A percentile compares a stretch with the other conserved stretches of the same genome.
These are phyloP conservation scores for Hestina assimilis DNA, from an alignment of 1,140 invertebrate species.

Conservation along the genomic window DNA sequence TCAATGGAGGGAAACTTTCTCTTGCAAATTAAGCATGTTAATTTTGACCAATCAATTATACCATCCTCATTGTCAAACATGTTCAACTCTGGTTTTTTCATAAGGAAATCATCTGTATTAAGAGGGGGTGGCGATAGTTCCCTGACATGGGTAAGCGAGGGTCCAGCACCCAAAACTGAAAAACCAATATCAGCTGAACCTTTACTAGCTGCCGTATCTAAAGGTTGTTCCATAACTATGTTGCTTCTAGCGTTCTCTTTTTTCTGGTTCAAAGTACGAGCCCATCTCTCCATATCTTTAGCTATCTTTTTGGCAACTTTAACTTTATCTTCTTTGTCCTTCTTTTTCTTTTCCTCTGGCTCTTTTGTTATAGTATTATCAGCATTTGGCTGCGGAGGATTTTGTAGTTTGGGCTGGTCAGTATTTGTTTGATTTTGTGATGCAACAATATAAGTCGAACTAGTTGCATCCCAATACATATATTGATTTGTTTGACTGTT, in stretches of 20 bases:
- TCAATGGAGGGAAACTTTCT: constrained; percentile 95
- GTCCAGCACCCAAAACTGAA: constrained; percentile 85
- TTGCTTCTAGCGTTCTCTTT: constrained; percentile 90
- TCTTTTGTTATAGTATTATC: constrained; percentile 53
- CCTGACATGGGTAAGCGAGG: constrained; percentile 77
- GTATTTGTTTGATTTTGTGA: constrained; percentile 77
- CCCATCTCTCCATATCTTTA: constrained; percentile 98
- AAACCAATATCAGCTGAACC: constrained; percentile 94
- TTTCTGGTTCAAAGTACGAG: constrained; percentile 97
- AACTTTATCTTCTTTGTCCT: constrained; percentile 91
- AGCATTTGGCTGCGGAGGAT: constrained; percentile 43
- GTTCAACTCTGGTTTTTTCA: constrained; percentile 77
- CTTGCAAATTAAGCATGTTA: constrained; percentile 97
- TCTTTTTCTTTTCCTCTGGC: constrained; percentile 78
- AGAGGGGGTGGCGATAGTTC: constrained; percentile 58
- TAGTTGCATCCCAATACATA: constrained; percentile 95
- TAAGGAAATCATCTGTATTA: constrained; percentile 78
- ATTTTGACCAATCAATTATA: constrained; percentile 90
- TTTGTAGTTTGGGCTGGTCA: constrained; percentile 52
- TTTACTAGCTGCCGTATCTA: constrained; percentile 70
- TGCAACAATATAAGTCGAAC: constrained; percentile 89
- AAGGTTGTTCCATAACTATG: constrained; percentile 79
- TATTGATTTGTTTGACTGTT: constrained; percentile 94
- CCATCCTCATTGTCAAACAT: constrained; percentile 81
- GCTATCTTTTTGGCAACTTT: constrained; percentile 99